A percentile compares a stretch with the other conserved stretches of the same genome.
These are phyloP conservation scores for Chironomus riparius DNA, from an alignment of 2,888 invertebrate species.

Conservation along the genomic window DNA sequence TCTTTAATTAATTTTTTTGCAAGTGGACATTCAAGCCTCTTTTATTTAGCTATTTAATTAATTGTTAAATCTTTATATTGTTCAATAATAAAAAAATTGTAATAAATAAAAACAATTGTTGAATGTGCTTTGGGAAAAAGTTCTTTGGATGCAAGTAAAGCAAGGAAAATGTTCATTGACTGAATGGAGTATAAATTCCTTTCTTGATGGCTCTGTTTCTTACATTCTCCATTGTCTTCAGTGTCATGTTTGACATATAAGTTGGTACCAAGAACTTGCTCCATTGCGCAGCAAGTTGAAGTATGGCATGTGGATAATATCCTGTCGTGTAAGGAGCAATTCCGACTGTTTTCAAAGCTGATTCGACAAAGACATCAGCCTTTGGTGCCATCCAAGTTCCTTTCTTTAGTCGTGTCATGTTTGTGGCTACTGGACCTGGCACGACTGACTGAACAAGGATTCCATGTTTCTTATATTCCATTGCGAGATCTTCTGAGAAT, in stretches of 20 bases:
- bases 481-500: constrained; percentile 64
- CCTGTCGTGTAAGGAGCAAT: constrained; percentile 61
- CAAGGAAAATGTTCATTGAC: not conserved
- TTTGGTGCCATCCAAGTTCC: constrained; percentile 67
- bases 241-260: not conserved
- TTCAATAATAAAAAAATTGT: no score
- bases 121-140: no score
- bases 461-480: constrained; percentile 63
- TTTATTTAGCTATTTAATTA: not conserved
- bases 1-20: not conserved
- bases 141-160: not conserved
- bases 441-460: constrained; percentile 71
- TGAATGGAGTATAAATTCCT: constrained; percentile 30
- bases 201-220: constrained; percentile 28
- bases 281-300: not conserved
- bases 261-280: not conserved
- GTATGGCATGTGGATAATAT: constrained; percentile 41
- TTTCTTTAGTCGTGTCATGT: constrained; percentile 75
- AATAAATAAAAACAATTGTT: no score
- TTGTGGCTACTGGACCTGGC: constrained; percentile 86
- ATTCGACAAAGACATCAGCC: constrained; percentile 59
- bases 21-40: not conserved
- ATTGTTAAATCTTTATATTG: not conserved
- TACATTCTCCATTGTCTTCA: constrained; percentile 22
- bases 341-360: constrained; percentile 63